Conservation (phyloP, 2,797 vertebrate genomes). For the Sylvilagus floridanus region DNA sequence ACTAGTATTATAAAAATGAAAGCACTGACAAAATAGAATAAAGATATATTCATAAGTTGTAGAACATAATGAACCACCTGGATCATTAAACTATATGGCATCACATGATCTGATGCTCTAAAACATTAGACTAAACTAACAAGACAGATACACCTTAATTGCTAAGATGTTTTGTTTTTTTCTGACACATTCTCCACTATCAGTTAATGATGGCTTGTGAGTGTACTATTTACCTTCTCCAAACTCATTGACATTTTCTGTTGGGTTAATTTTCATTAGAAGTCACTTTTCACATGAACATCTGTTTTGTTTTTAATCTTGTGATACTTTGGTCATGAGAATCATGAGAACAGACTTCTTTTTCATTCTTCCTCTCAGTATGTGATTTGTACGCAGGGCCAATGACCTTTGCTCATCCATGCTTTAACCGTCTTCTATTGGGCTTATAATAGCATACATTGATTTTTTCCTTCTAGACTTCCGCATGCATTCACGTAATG, state of each 20-base stretch:
- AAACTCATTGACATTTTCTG: neutral
- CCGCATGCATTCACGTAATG: neutral
- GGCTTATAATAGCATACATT: neutral
- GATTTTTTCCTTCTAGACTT: neutral
- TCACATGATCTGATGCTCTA: neutral
- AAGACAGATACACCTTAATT: neutral
- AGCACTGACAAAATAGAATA: neutral
- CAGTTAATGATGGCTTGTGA: neutral
- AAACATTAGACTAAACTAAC: neutral
- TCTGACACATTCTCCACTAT: neutral
- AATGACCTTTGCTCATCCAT: neutral
- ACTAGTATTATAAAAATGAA: neutral
- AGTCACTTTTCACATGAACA: neutral
- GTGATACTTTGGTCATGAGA: neutral
- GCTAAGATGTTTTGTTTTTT: conserved; percentile 4
- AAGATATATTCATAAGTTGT: neutral
- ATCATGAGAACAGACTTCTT: neutral
- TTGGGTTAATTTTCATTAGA: neutral
- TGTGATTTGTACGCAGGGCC: neutral
- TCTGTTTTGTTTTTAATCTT: neutral
- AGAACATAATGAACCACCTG: neutral
- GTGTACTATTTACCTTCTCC: neutral
- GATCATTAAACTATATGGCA: neutral
- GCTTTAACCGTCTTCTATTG: neutral
- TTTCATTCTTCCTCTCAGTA: neutral